Evolutionary conservation across 2,888 invertebrate genomes (phyloP).

Genomic region (Agapetus fuscipes): DNA sequence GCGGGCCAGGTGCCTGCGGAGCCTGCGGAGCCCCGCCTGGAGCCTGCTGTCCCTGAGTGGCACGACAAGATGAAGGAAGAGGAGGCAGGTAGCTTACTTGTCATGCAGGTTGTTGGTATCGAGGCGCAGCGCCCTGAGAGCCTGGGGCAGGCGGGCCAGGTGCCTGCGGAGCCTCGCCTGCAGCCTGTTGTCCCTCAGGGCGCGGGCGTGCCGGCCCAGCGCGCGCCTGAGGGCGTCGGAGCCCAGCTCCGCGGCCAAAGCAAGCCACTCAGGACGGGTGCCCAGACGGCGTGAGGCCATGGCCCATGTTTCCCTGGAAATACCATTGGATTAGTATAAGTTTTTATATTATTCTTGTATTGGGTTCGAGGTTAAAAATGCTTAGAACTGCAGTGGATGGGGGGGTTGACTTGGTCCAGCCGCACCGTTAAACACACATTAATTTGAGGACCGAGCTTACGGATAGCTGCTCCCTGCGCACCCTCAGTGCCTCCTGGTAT

Average conservation of each 20-base stretch:
- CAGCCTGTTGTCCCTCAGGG: constrained; percentile 39
- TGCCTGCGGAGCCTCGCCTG: constrained; percentile 41
- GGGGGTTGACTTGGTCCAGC: no score
- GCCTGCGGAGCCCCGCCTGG: constrained; percentile 38
- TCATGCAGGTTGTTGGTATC: constrained; percentile 42
- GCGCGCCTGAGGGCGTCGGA: constrained; percentile 70
- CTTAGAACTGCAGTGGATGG: no score
- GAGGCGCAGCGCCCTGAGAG: constrained; percentile 37
- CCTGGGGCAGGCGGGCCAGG: constrained; percentile 37
- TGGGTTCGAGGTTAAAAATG: neutral
- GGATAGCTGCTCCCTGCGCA: constrained; percentile 80
- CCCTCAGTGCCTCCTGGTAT: constrained; percentile 70
- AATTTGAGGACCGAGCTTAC: no score
- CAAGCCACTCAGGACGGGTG: constrained; percentile 80
- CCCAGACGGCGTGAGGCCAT: constrained; percentile 77
- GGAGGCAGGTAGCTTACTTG: constrained; percentile 29
- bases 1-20: constrained; percentile 39
- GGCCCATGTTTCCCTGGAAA: constrained; percentile 69
- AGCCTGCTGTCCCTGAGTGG: constrained; percentile 41
- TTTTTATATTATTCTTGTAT: neutral
- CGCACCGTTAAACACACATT: no score
- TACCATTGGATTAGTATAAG: neutral
- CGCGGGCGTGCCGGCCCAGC: constrained; percentile 50
- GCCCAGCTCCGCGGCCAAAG: constrained; percentile 84
- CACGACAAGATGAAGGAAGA: no score